Evolutionary conservation across 2,113 vertebrate genomes (phyloP).

Genomic region (Pteruthius melanotis): DNA sequence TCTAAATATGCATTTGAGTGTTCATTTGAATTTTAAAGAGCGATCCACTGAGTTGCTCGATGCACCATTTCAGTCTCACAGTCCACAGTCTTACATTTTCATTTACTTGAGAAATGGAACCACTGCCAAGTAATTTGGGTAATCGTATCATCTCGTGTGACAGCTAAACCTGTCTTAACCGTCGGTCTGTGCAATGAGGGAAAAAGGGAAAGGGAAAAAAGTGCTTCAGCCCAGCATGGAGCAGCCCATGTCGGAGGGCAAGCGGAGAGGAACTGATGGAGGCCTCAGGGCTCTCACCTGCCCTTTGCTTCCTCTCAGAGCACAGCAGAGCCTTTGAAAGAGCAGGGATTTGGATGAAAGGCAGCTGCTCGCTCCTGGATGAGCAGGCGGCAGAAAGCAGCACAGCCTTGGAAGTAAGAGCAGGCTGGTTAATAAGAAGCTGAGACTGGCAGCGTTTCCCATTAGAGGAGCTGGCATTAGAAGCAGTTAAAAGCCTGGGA

Average conservation of each 20-base stretch:
- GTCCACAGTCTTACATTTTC: background rate
- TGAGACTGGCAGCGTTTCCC: background rate
- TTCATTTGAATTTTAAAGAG: background rate
- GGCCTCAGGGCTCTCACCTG: background rate
- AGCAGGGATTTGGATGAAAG: background rate
- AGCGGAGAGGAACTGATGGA: background rate
- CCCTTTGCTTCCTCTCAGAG: background rate
- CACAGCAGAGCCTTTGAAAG: background rate
- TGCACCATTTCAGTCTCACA: background rate
- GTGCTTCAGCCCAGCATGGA: accelerated
- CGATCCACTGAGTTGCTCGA: background rate
- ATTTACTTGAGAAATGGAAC: constrained; percentile 25
- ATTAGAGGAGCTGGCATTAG: background rate
- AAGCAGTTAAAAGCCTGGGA: background rate
- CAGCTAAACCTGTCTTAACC: background rate
- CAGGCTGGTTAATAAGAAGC: background rate
- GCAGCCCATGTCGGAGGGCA: background rate
- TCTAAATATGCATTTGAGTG: background rate
- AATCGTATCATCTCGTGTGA: background rate
- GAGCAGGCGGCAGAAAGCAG: background rate
- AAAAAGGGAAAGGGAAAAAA: background rate
- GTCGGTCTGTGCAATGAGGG: background rate
- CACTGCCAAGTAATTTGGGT: background rate
- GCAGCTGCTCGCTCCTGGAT: background rate
- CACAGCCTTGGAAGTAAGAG: background rate